Percentiles rank a stretch among this genome's conserved stretches.
phyloP scores from a whole-genome alignment of 2,888 invertebrate species.

The Hyles lineata region DNA sequence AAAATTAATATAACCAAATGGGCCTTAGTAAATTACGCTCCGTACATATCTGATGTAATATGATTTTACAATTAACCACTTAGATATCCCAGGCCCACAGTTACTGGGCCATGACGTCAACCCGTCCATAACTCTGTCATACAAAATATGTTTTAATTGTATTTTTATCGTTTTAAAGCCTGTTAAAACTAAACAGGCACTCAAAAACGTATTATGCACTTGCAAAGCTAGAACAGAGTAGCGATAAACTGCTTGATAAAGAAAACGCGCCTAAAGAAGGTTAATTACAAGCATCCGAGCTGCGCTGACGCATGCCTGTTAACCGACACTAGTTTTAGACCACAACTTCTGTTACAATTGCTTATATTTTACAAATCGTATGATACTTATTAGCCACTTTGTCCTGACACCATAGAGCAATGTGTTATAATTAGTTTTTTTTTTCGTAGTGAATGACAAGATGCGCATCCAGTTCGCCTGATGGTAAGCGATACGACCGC shows the following conservation, averaged over 20 bases:
- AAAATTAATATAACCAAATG: too few species aligned
- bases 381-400: too few species aligned
- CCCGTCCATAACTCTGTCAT: slow-evolving; percentile 18
- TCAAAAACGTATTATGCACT: slow-evolving; percentile 26
- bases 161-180: slow-evolving; percentile 24
- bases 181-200: slow-evolving; percentile 21
- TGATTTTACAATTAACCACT: neutral
- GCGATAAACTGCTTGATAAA: slow-evolving; percentile 20
- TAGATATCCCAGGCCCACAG: neutral
- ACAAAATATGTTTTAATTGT: slow-evolving; percentile 21
- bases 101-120: slow-evolving; percentile 12
- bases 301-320: slow-evolving; percentile 16
- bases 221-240: slow-evolving; percentile 24
- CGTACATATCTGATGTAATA: too few species aligned
- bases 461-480: too few species aligned
- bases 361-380: neutral
- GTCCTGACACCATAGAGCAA: too few species aligned
- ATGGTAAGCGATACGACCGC: too few species aligned
- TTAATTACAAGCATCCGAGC: slow-evolving; percentile 27
- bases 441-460: too few species aligned
- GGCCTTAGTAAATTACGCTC: too few species aligned
- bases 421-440: too few species aligned
- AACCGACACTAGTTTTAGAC: neutral
- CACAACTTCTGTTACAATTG: neutral
- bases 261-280: slow-evolving; percentile 20